Percentiles rank a stretch among this genome's conserved stretches.
These are phyloP conservation scores for Manis javanica DNA, from an alignment of 2,797 vertebrate species.

Conservation along the genomic window DNA sequence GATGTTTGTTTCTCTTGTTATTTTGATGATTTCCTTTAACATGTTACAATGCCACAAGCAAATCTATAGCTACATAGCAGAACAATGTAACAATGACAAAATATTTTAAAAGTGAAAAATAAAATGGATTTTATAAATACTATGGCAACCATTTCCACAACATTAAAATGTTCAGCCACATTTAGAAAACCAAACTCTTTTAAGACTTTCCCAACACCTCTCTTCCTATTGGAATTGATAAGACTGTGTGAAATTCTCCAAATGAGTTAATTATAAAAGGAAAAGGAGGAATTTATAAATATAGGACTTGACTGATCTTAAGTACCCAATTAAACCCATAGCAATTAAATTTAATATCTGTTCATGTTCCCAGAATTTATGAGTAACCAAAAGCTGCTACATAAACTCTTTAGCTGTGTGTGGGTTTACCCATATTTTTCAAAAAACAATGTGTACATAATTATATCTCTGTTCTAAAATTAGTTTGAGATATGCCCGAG, in stretches of 20 bases:
- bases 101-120: neutral
- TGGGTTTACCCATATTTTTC: neutral
- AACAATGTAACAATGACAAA: neutral
- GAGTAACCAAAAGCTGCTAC: neutral
- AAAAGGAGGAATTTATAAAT: slow-evolving; percentile 21
- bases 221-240: neutral
- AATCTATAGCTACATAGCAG: neutral
- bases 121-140: neutral
- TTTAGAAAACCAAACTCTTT: neutral
- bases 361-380: neutral
- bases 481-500: neutral
- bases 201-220: neutral
- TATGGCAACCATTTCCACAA: neutral
- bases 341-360: slow-evolving; percentile 33
- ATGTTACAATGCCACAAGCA: neutral
- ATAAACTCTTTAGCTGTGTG: neutral
- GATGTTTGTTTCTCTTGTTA: neutral
- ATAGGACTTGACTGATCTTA: neutral
- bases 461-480: neutral
- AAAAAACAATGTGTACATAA: neutral
- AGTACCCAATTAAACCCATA: neutral
- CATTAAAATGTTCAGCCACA: neutral
- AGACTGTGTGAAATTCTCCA: neutral
- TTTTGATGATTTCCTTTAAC: neutral
- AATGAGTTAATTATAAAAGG: neutral